Conservation (phyloP, 2,113 vertebrate species). For the Chamaea fasciata region DNA sequence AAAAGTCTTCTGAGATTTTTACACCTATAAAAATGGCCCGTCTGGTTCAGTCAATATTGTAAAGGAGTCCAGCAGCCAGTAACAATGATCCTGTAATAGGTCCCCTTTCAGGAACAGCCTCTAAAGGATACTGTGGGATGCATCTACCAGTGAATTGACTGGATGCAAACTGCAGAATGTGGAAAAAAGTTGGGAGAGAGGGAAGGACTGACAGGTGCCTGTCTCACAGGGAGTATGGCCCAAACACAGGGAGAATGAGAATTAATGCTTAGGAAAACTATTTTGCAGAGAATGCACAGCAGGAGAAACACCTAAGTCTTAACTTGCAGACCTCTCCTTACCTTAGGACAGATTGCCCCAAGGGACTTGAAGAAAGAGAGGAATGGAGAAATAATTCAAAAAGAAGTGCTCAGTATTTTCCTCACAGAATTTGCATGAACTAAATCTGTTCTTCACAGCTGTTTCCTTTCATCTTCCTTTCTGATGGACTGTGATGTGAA, state of each 20-base stretch:
- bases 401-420: background rate
- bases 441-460: background rate
- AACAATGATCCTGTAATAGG: rapidly evolving
- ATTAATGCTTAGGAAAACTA: background rate
- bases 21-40: background rate
- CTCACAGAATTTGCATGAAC: background rate
- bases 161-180: background rate
- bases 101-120: background rate
- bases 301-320: background rate
- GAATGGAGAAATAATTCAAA: background rate
- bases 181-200: background rate
- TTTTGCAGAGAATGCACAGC: background rate
- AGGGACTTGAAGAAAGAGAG: background rate
- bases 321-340: background rate
- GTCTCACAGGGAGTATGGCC: background rate
- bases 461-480: background rate
- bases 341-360: background rate
- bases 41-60: background rate
- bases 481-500: background rate
- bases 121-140: background rate
- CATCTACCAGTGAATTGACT: background rate
- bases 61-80: background rate
- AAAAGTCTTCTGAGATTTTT: background rate
- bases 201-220: background rate
- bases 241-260: background rate